phyloP scores from a whole-genome alignment of 2,113 vertebrate species.

The Hemiscyllium ocellatum region DNA sequence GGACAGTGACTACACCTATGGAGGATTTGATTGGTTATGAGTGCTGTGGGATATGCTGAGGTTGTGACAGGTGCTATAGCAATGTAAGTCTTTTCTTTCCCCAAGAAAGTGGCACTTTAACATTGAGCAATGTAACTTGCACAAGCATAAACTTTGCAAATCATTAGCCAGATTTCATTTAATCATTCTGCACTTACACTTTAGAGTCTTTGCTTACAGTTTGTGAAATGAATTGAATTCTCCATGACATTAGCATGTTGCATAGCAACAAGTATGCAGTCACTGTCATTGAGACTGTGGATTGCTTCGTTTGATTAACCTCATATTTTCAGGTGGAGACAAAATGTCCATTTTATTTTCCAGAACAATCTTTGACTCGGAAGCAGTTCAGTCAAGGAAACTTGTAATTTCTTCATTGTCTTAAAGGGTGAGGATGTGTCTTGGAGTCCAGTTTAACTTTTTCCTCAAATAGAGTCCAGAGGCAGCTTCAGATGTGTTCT shows the following conservation, averaged over 20 bases:
- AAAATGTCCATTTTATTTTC: no score
- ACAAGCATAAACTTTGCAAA: not conserved
- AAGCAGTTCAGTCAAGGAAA: no score
- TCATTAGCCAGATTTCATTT: not conserved
- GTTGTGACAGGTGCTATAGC: not conserved
- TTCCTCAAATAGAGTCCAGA: no score
- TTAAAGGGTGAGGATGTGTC: no score
- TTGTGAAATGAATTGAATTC: not conserved
- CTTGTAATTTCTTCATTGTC: no score
- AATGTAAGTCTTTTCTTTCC: not conserved
- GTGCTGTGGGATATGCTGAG: not conserved
- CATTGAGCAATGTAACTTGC: not conserved
- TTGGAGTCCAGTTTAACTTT: no score
- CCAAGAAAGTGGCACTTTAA: not conserved
- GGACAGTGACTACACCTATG: not conserved
- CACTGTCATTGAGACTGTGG: not conserved
- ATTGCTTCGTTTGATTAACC: not conserved
- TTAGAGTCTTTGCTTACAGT: not conserved
- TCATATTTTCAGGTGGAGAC: not conserved
- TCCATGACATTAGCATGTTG: not conserved
- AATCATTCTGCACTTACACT: not conserved
- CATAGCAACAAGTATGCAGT: not conserved
- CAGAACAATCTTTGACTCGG: no score
- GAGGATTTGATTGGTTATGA: no score
- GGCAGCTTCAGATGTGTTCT: no score